These are phyloP conservation scores for Falco concolor DNA, from an alignment of 2,797 vertebrate genomes.

Conservation along the genomic window DNA sequence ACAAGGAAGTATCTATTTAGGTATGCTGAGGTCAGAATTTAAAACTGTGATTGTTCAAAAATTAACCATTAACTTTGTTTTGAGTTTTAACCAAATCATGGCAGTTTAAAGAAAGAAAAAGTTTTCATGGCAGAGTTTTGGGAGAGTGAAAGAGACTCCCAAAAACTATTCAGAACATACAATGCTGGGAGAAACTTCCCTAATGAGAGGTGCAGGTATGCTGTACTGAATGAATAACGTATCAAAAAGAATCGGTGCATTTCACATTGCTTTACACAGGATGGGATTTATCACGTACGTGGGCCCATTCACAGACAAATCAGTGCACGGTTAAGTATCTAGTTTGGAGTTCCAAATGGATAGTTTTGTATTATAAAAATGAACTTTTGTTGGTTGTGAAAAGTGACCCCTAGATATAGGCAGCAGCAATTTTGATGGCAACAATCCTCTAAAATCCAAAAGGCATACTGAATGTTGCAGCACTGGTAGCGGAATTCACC, in stretches of 20 bases:
- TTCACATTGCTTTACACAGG: background rate
- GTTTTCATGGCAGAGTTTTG: background rate
- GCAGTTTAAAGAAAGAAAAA: background rate
- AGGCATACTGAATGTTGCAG: accelerated
- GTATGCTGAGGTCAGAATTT: background rate
- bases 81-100: background rate
- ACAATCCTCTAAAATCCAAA: background rate
- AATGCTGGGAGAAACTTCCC: background rate
- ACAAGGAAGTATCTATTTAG: background rate
- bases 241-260: background rate
- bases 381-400: background rate
- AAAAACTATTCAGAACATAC: background rate
- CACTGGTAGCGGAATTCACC: background rate
- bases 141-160: background rate
- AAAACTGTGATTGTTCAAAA: background rate
- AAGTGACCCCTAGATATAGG: background rate
- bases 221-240: background rate
- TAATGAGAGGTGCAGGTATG: background rate
- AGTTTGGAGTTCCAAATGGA: background rate
- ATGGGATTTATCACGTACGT: background rate
- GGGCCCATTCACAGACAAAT: background rate
- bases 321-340: background rate
- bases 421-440: background rate
- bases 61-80: background rate
- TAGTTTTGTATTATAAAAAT: background rate